Evolutionary conservation across 2,797 vertebrate species (phyloP).

Genomic region (Lagorchestes hirsutus): DNA sequence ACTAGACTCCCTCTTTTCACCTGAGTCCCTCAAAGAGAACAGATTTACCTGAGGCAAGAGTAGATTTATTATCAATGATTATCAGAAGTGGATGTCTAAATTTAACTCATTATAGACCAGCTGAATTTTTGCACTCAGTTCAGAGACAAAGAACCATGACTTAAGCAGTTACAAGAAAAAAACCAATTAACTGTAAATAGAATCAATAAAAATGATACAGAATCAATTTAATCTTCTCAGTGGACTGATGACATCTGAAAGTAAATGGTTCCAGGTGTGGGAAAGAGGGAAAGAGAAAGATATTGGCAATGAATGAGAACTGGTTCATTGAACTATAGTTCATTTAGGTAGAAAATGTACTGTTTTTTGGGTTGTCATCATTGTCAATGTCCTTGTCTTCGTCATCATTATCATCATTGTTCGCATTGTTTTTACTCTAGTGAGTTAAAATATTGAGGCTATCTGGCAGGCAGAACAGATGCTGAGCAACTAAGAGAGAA

Average conservation of each 20-base stretch:
- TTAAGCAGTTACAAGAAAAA: background rate
- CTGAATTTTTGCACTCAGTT: background rate
- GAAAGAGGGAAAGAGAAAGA: background rate
- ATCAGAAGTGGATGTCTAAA: background rate
- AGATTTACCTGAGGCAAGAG: background rate
- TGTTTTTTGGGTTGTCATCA: background rate
- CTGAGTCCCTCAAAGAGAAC: background rate
- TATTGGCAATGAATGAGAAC: background rate
- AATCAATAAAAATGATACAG: background rate
- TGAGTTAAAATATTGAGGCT: background rate
- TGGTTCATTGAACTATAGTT: background rate
- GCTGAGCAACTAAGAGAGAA: background rate
- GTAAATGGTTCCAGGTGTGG: background rate
- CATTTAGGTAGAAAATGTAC: background rate
- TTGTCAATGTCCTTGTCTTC: background rate
- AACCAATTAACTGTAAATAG: background rate
- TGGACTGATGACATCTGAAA: background rate
- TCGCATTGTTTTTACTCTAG: background rate
- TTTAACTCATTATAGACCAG: background rate
- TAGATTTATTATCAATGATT: background rate
- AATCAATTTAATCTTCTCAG: background rate
- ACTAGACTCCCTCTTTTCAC: background rate
- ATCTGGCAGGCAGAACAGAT: background rate
- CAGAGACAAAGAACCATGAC: background rate
- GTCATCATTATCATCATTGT: background rate